Percentiles rank a stretch among this genome's conserved stretches.
Conservation (phyloP, 2,797 vertebrate genomes). For the Esox masquinongy region DNA sequence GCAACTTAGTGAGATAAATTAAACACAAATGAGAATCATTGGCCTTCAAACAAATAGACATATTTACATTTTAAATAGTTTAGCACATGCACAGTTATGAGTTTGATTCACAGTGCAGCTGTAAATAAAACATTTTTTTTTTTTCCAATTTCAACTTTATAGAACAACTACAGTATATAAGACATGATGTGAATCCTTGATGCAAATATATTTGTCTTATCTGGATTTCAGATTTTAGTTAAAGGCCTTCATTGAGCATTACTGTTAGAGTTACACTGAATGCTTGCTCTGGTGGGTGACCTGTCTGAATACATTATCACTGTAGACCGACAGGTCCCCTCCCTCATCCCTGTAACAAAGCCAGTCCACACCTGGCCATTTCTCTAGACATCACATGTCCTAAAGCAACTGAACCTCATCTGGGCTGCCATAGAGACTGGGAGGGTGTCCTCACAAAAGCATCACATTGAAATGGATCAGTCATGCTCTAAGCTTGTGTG, state of each 20-base stretch:
- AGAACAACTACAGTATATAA: too few species aligned
- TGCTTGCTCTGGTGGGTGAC: neutral
- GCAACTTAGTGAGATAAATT: too few species aligned
- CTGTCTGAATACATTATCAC: neutral
- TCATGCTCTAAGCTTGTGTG: constrained; percentile 28
- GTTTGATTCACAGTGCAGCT: too few species aligned
- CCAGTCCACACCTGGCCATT: constrained; percentile 45
- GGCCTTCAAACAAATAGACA: too few species aligned
- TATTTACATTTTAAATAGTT: too few species aligned
- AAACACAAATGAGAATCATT: too few species aligned
- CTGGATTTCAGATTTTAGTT: neutral
- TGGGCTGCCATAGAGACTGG: constrained; percentile 52
- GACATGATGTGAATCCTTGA: too few species aligned
- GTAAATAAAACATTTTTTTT: too few species aligned
- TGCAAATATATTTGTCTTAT: too few species aligned
- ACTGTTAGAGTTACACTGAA: neutral
- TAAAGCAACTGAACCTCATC: constrained; percentile 45
- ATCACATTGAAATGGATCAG: constrained; percentile 37
- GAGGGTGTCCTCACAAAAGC: constrained; percentile 44
- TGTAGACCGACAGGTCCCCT: neutral
- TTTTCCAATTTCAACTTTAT: too few species aligned
- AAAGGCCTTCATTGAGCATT: neutral
- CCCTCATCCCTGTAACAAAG: constrained; percentile 29
- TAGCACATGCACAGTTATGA: too few species aligned
- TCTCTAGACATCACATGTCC: constrained; percentile 44